Evolutionary conservation across 2,797 vertebrate genomes (phyloP).

Genomic region (Malacoraja senta): DNA sequence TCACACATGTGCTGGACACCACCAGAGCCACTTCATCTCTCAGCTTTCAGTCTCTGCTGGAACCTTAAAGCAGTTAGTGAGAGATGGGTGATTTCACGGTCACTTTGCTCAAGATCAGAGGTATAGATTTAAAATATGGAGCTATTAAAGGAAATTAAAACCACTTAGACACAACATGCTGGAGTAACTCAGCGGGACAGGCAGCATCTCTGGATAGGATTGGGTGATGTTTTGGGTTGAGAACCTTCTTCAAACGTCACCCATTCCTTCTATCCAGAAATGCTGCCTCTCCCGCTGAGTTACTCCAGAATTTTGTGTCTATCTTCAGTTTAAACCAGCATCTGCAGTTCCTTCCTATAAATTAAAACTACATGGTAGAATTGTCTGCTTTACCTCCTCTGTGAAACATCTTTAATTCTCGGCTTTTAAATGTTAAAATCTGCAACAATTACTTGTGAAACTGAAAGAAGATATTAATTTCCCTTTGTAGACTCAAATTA

Average conservation of each 20-base stretch:
- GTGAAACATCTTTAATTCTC: not conserved
- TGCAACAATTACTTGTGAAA: not conserved
- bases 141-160: not conserved
- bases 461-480: not conserved
- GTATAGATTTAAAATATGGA: not conserved
- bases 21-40: not conserved
- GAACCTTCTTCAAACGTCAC: too few relatives aligned
- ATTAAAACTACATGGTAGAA: not conserved
- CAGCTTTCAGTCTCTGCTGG: not conserved
- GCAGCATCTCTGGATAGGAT: too few relatives aligned
- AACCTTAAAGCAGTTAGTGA: not conserved
- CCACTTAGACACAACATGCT: too few relatives aligned
- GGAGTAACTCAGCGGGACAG: too few relatives aligned
- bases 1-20: not conserved
- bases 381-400: not conserved
- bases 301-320: too few relatives aligned
- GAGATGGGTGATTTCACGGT: not conserved
- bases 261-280: too few relatives aligned
- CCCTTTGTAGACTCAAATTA: not conserved
- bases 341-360: too few relatives aligned
- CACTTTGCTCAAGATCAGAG: not conserved
- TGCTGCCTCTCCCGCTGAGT: too few relatives aligned
- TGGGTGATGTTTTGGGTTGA: too few relatives aligned
- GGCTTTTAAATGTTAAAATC: not conserved
- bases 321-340: too few relatives aligned